A percentile compares a stretch with the other conserved stretches of the same genome.
Evolutionary conservation across 2,113 vertebrate genomes (phyloP).

Genomic region (Myiozetetes cayanensis): DNA sequence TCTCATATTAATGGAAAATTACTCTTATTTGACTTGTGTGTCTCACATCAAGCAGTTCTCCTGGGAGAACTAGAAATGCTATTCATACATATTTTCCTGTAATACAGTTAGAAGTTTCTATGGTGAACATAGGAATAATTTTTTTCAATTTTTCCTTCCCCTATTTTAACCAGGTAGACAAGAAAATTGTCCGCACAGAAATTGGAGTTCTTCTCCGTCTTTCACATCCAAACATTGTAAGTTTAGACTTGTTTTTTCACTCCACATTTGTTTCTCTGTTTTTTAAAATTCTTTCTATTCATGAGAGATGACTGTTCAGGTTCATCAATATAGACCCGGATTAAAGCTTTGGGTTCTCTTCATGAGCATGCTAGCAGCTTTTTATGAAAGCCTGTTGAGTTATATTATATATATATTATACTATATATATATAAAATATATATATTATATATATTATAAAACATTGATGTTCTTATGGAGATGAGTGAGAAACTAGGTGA

Average conservation of each 20-base stretch:
- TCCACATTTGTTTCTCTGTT: not conserved
- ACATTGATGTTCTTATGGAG: not conserved
- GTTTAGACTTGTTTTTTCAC: constrained; percentile 37
- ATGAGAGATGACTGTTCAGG: not conserved
- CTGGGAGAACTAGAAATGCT: not conserved
- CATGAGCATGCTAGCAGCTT: accelerated
- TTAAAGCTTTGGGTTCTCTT: not conserved
- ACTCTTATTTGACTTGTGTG: not conserved
- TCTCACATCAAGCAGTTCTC: not conserved
- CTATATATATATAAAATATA: no score
- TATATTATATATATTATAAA: no score
- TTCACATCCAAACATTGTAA: constrained; percentile 90
- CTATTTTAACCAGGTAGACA: constrained; percentile 82
- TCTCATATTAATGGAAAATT: not conserved
- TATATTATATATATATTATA: no score
- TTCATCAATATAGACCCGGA: not conserved
- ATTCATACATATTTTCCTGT: not conserved
- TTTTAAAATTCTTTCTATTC: not conserved
- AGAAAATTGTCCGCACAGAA: constrained; percentile 89
- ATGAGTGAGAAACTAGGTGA: not conserved
- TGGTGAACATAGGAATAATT: not conserved
- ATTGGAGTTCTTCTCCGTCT: constrained; percentile 88
- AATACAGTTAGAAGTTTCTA: not conserved
- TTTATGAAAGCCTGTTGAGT: not conserved
- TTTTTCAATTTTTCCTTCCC: constrained; percentile 4